These are phyloP conservation scores for Halcyon smyrnensis DNA, from an alignment of 2,797 vertebrate genomes.

Conservation along the genomic window DNA sequence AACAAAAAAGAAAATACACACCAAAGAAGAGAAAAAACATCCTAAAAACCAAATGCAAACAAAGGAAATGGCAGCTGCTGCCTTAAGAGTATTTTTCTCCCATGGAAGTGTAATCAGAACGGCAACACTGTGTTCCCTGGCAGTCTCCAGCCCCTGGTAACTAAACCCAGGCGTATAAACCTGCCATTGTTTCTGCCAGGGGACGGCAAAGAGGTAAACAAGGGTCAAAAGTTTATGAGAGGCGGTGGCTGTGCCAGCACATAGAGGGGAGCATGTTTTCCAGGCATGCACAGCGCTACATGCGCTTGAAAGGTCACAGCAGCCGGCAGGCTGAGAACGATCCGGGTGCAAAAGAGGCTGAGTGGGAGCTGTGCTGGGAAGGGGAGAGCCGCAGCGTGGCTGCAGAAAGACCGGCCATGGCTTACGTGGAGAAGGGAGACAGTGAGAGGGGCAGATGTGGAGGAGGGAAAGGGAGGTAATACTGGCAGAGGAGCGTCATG, in stretches of 20 bases:
- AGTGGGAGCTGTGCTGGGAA: fast-evolving
- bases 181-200: background rate
- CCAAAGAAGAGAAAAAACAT: background rate
- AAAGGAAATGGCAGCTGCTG: background rate
- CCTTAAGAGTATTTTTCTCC: background rate
- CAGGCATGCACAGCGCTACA: background rate
- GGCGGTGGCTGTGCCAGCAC: background rate
- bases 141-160: background rate
- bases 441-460: fast-evolving
- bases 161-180: background rate
- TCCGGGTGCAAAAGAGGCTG: background rate
- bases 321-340: background rate
- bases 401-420: fast-evolving
- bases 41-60: background rate
- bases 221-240: constrained; percentile 34
- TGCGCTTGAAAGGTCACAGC: background rate
- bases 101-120: background rate
- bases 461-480: background rate
- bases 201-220: background rate
- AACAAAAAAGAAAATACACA: background rate
- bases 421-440: background rate
- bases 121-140: background rate
- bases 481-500: background rate
- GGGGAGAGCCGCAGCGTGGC: fast-evolving
- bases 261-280: background rate